These are phyloP conservation scores for Heliothis peltigera DNA, from an alignment of 2,888 invertebrate genomes.

Conservation along the genomic window DNA sequence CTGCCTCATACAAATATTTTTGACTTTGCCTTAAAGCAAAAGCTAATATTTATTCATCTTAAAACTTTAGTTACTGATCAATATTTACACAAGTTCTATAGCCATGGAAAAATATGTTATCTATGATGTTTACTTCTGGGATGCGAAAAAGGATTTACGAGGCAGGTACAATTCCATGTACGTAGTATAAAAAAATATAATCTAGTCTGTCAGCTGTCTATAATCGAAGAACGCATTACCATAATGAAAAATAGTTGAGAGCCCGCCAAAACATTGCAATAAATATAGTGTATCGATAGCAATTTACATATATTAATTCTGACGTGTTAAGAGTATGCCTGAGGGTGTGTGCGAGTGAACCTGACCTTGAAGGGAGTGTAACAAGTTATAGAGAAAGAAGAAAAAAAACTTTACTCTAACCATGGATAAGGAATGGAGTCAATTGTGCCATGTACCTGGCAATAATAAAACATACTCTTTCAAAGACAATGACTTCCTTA, in stretches of 20 bases:
- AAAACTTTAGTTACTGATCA: neutral
- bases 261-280: constrained; percentile 76
- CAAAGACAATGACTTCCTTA: too few species aligned
- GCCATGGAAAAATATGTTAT: constrained; percentile 23
- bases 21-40: neutral
- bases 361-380: constrained; percentile 54
- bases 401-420: constrained; percentile 3
- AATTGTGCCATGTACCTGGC: neutral
- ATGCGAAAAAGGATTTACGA: constrained; percentile 61
- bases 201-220: constrained; percentile 62
- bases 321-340: constrained; percentile 67
- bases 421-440: neutral
- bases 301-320: constrained; percentile 80
- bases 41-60: neutral
- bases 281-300: constrained; percentile 67
- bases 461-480: too few species aligned
- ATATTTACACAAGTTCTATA: neutral
- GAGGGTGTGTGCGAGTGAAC: constrained; percentile 44
- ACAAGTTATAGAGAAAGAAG: constrained; percentile 20
- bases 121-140: constrained; percentile 45
- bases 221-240: constrained; percentile 68
- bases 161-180: constrained; percentile 3
- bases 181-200: constrained; percentile 59
- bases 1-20: neutral
- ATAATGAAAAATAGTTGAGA: constrained; percentile 80